Conservation (phyloP, 2,113 vertebrate species). For the Jacana jacana region DNA sequence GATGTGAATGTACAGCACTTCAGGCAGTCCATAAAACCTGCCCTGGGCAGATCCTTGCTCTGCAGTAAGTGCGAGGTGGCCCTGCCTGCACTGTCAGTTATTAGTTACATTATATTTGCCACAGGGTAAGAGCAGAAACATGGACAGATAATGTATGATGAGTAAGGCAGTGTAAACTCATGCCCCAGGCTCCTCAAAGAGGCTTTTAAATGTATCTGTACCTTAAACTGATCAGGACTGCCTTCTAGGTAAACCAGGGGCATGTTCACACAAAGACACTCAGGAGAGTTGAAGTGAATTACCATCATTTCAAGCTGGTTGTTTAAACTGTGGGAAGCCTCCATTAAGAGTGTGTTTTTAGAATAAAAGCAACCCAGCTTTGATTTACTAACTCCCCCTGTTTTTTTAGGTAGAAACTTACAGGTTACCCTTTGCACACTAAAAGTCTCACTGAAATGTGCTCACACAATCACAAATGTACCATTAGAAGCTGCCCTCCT, state of each 20-base stretch:
- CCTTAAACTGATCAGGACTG: not conserved
- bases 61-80: not conserved
- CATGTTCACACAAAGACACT: not conserved
- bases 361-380: not conserved
- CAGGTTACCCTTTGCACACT: not conserved
- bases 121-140: not conserved
- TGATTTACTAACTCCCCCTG: not conserved
- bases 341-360: not conserved
- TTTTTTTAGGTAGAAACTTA: not conserved
- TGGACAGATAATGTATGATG: not conserved
- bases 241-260: not conserved
- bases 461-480: accelerated
- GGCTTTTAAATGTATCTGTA: not conserved
- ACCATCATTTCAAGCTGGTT: not conserved
- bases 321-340: not conserved
- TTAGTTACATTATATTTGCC: not conserved
- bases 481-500: not conserved
- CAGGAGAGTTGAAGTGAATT: not conserved
- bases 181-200: not conserved
- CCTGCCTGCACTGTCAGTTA: not conserved
- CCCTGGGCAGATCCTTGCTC: not conserved
- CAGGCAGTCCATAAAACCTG: not conserved
- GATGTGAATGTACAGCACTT: not conserved
- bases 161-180: not conserved
- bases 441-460: not conserved